Conservation (phyloP, 2,888 invertebrate species). For the Cataglyphis rosenhaueri region DNA sequence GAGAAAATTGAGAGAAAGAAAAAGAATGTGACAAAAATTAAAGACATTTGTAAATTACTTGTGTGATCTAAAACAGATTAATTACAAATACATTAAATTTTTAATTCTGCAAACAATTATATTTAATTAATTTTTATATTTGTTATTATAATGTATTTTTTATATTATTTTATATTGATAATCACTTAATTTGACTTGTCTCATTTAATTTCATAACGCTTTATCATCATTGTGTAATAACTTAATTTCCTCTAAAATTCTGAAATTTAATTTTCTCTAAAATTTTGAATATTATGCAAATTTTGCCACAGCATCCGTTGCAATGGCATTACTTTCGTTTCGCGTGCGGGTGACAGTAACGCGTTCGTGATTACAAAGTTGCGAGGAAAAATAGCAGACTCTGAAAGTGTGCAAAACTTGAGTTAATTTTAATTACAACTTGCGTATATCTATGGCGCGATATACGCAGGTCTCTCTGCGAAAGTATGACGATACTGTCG, state of each 20-base stretch:
- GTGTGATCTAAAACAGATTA: background rate
- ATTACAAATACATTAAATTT: background rate
- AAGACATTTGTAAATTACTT: background rate
- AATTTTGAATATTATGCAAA: conserved; percentile 36
- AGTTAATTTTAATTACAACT: conserved; percentile 41
- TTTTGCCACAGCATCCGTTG: conserved; percentile 21
- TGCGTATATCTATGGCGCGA: background rate
- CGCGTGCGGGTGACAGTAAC: conserved; percentile 31
- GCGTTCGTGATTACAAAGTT: conserved; percentile 44
- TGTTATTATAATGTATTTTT: background rate
- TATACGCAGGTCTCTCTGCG: background rate
- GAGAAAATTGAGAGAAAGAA: background rate
- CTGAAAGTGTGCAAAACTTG: conserved; percentile 22
- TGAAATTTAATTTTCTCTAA: background rate
- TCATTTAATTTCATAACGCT: conserved; percentile 1
- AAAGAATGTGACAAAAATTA: background rate
- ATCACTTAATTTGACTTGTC: background rate
- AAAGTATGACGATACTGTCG: background rate
- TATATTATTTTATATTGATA: background rate
- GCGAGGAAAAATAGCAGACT: conserved; percentile 21
- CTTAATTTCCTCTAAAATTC: conserved; percentile 26
- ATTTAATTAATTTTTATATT: background rate
- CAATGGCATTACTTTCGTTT: conserved; percentile 22
- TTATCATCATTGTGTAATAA: background rate
- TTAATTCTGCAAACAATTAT: background rate